Percentiles rank a stretch among this genome's conserved stretches.
Evolutionary conservation across 2,888 invertebrate species (phyloP).

Genomic region (Polyploca ridens): DNA sequence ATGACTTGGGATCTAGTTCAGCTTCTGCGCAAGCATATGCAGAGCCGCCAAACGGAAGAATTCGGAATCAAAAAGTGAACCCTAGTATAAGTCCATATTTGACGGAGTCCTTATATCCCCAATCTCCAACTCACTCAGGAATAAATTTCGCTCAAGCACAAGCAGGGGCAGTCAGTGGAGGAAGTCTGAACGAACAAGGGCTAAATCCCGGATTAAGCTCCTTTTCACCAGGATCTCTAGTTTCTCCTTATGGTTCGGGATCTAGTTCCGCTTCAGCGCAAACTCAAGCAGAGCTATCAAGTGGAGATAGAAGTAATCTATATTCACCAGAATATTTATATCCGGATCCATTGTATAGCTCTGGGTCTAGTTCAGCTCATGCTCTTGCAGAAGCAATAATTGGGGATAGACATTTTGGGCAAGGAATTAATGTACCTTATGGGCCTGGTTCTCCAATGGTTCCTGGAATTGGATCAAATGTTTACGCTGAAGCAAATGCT

Average conservation of each 20-base stretch:
- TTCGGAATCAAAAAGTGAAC: not conserved
- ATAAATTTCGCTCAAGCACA: not conserved
- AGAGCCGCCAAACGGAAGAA: not conserved
- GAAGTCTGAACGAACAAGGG: not conserved
- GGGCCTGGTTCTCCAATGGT: not conserved
- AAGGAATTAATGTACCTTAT: not conserved
- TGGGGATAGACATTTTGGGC: not conserved
- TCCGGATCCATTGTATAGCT: not conserved
- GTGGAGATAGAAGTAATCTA: not conserved
- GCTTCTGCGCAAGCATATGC: constrained; percentile 12
- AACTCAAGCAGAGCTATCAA: constrained; percentile 5
- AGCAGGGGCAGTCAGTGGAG: constrained; percentile 12
- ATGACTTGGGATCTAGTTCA: not conserved
- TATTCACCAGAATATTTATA: not conserved
- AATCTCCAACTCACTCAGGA: not conserved
- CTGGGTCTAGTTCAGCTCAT: not conserved
- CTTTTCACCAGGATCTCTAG: not conserved
- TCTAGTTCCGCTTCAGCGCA: constrained; percentile 12
- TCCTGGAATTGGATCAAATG: not conserved
- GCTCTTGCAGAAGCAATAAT: not conserved
- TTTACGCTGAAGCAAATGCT: not conserved
- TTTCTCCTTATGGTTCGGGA: not conserved
- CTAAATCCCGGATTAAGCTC: not conserved
- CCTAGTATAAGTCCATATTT: not conserved
- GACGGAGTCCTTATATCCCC: not conserved